A percentile compares a stretch with the other conserved stretches of the same genome.
These are phyloP conservation scores for Pteria penguin DNA, from an alignment of 2,888 invertebrate genomes.

Conservation along the genomic window DNA sequence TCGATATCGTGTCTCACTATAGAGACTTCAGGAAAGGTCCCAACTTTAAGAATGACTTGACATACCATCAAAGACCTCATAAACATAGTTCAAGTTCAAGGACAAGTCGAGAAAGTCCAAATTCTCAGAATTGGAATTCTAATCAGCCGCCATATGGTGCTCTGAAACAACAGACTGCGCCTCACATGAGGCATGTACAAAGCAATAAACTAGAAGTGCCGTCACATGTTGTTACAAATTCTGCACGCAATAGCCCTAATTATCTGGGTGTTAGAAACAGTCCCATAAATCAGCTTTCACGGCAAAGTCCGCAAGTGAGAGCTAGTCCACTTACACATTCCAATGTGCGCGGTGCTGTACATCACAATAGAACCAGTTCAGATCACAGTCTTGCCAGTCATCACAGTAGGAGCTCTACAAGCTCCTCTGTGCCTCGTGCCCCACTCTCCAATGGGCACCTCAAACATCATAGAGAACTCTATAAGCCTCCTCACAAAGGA, in stretches of 20 bases:
- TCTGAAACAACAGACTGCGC: slow-evolving; percentile 30
- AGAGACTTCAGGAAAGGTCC: slow-evolving; percentile 93
- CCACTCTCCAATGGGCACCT: slow-evolving; percentile 58
- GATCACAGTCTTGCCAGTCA: slow-evolving; percentile 73
- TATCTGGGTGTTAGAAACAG: slow-evolving; percentile 43
- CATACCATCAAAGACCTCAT: slow-evolving; percentile 43
- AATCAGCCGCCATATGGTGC: slow-evolving; percentile 17
- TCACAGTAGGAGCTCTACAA: slow-evolving; percentile 67
- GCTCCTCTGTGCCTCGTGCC: slow-evolving; percentile 54
- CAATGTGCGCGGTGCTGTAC: slow-evolving; percentile 61
- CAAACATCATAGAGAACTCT: slow-evolving; percentile 38
- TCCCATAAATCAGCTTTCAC: slow-evolving; percentile 61
- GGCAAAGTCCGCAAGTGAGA: slow-evolving; percentile 59
- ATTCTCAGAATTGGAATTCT: slow-evolving; percentile 1
- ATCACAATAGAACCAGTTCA: slow-evolving; percentile 65
- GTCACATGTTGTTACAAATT: slow-evolving; percentile 55
- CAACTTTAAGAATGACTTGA: slow-evolving; percentile 68
- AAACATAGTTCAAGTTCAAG: slow-evolving; percentile 47
- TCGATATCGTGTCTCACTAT: slow-evolving; percentile 97
- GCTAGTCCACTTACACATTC: slow-evolving; percentile 66
- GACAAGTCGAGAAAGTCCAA: slow-evolving; percentile 36
- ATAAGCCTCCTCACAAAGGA: slow-evolving; percentile 83
- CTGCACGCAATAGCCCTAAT: slow-evolving; percentile 66
- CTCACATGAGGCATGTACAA: slow-evolving; percentile 53
- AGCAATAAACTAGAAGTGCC: slow-evolving; percentile 51